phyloP scores from a whole-genome alignment of 2,113 vertebrate species.

The Hippotragus niger region DNA sequence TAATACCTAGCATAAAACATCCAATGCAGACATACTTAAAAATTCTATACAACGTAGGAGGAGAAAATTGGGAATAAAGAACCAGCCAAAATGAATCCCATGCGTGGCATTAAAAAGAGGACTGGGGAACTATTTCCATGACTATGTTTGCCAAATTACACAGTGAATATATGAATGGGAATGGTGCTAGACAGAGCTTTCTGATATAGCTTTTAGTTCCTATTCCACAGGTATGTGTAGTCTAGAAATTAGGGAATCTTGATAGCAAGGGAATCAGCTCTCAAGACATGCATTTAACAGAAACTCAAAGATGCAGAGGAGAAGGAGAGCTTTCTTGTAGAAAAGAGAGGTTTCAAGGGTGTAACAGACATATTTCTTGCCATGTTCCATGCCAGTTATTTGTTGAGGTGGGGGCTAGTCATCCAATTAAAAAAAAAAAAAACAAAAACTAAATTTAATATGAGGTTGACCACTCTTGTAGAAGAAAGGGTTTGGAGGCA shows the following conservation, averaged over 20 bases:
- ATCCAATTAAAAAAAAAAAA: background rate
- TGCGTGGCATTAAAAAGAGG: background rate
- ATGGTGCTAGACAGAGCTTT: background rate
- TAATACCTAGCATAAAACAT: constrained; percentile 39
- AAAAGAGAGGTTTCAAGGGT: background rate
- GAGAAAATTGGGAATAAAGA: constrained; percentile 15
- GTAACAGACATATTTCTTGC: background rate
- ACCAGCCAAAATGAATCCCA: background rate
- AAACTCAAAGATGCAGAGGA: background rate
- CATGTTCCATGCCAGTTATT: background rate
- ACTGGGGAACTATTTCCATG: background rate
- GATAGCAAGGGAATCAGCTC: background rate
- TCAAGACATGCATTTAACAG: background rate
- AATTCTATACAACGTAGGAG: background rate
- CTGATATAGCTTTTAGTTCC: background rate
- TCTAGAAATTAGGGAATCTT: background rate
- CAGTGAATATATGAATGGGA: background rate
- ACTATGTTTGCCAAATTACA: background rate
- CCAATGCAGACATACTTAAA: constrained; percentile 9
- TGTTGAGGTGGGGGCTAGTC: background rate
- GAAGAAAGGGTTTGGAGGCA: background rate
- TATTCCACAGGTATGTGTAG: background rate
- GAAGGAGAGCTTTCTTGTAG: background rate
- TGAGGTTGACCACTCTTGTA: background rate
- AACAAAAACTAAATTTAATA: background rate